These are phyloP conservation scores for Trochalopteron elliotii DNA, from an alignment of 2,113 vertebrate species.

Conservation along the genomic window DNA sequence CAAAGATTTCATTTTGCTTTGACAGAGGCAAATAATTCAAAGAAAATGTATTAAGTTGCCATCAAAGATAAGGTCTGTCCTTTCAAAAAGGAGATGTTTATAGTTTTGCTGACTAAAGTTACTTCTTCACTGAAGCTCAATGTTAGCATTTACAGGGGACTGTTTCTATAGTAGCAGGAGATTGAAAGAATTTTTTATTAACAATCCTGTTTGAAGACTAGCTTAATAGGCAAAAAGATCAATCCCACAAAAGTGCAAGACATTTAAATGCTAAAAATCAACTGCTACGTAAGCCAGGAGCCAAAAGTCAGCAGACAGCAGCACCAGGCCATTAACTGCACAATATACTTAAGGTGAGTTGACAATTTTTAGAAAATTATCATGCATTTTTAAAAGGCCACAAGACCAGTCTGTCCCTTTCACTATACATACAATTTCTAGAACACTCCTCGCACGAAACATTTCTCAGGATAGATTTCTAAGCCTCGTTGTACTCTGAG, in stretches of 20 bases:
- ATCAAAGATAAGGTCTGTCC: background rate
- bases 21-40: background rate
- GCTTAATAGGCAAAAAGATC: constrained; percentile 26
- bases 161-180: background rate
- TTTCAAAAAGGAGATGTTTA: background rate
- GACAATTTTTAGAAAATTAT: background rate
- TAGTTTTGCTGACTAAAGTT: constrained; percentile 8
- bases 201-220: constrained; percentile 6
- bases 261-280: constrained; percentile 10
- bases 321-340: background rate
- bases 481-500: background rate
- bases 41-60: background rate
- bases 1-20: background rate
- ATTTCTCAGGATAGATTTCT: background rate
- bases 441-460: background rate
- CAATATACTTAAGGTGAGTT: background rate
- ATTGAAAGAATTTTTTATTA: background rate
- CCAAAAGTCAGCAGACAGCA: background rate
- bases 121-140: background rate
- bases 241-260: background rate
- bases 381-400: constrained; percentile 17
- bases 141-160: background rate
- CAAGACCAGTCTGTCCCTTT: background rate
- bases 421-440: background rate
- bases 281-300: background rate